Evolutionary conservation across 2,113 vertebrate genomes (phyloP).

Genomic region (Panthera tigris): DNA sequence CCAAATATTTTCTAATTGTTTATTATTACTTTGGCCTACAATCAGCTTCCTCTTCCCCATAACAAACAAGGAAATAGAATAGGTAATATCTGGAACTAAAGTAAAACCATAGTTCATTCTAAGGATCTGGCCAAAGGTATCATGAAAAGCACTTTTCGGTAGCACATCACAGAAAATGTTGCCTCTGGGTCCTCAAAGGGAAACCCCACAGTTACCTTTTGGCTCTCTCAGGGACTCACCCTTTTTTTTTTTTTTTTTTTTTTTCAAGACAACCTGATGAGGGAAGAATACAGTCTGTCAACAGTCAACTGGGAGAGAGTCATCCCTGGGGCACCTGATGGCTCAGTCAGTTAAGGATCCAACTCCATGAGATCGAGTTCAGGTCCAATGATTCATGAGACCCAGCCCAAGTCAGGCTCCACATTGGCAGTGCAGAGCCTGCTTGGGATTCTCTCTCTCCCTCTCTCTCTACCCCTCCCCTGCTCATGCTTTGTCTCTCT

Average conservation of each 20-base stretch:
- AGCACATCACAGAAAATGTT: background rate
- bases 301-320: background rate
- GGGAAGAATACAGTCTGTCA: background rate
- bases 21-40: background rate
- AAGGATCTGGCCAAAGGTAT: constrained; percentile 6
- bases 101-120: background rate
- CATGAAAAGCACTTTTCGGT: background rate
- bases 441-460: too few species aligned
- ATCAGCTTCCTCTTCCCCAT: background rate
- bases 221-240: background rate
- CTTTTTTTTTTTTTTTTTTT: background rate
- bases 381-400: too few species aligned
- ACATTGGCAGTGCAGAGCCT: too few species aligned
- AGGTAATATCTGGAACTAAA: constrained; percentile 17
- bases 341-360: too few species aligned
- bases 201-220: background rate
- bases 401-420: too few species aligned
- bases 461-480: too few species aligned
- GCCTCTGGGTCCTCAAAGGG: background rate
- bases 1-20: constrained; percentile 11
- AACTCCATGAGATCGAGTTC: too few species aligned
- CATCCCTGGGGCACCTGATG: too few species aligned
- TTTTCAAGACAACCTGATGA: background rate
- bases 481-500: too few species aligned
- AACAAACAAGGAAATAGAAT: constrained; percentile 32